Evolutionary conservation across 1,140 invertebrate genomes (phyloP), one percentile per base, ranked within the genome.

Genomic region (Formica exsecta): DNA sequence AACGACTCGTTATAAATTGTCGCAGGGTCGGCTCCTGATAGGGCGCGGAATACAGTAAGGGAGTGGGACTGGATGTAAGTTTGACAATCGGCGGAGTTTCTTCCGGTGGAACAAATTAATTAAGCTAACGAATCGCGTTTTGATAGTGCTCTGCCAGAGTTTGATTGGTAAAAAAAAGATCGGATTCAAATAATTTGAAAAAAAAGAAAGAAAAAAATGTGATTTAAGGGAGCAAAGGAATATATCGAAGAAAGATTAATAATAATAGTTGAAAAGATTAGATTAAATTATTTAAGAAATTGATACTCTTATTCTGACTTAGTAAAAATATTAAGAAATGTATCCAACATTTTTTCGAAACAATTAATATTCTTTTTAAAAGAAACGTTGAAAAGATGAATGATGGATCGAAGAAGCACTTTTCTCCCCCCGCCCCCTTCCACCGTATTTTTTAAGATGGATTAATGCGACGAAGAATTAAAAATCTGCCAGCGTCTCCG

Each of bases 21-120:
- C 89, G 70, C 87, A 70, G 76, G 90, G 76, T 88, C 65, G 54
- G 54, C 61, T 80, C 64, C 71, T 32, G 68, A 90, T 77, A 86
- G 59, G 70, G 61, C 61, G 74, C 85, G 66, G n/a, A 54, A 75
- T 89, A 86, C 62, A 71, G 87, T 84, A 16, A 22, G 22, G 13
- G 74, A 19, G 59, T 71, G 61, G 38, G 66, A 59, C 29, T 76
- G 73, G 19, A 41, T 44, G 25, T 38, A 79, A 57, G 29, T 54
- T 84, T 86, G 62, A 76, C 84, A 64, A 91, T 92, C 90, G 85
- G 79, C 32, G 83, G 4, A 87, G 87, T 86, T 89, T 75, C 85
- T 81, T 86, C 86, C 73, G 83, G 79, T 73, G 89, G 87, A 90
- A 92, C 89, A 87, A 92, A 93, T 92, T 93, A 92, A 92, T 93